These are phyloP conservation scores for Tragulus kanchil DNA, from an alignment of 2,113 vertebrate genomes.

Conservation along the genomic window DNA sequence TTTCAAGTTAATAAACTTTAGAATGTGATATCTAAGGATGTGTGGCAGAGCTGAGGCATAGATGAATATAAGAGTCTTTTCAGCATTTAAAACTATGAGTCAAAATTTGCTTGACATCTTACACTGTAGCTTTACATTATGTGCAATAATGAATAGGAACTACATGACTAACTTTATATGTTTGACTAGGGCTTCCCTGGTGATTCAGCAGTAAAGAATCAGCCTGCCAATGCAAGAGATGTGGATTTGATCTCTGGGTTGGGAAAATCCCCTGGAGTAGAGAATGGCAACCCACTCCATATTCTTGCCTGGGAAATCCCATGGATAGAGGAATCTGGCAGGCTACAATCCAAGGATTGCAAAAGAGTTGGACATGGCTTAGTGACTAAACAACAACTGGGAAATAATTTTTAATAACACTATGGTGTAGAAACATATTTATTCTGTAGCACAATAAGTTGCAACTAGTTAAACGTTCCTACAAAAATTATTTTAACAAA, in stretches of 20 bases:
- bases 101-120: neutral
- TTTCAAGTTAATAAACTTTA: neutral
- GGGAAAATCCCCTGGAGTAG: neutral
- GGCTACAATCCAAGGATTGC: neutral
- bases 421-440: neutral
- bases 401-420: slow-evolving; percentile 36
- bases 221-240: neutral
- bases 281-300: neutral
- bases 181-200: neutral
- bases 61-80: neutral
- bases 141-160: neutral
- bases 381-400: neutral
- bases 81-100: slow-evolving; percentile 11
- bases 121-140: neutral
- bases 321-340: neutral
- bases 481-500: neutral
- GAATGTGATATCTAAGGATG: neutral
- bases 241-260: neutral
- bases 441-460: neutral
- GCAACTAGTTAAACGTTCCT: neutral
- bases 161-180: slow-evolving; percentile 16
- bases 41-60: neutral
- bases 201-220: neutral
- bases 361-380: neutral
- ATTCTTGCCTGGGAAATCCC: neutral